A percentile compares a stretch with the other conserved stretches of the same genome.
phyloP scores from a whole-genome alignment of 2,888 invertebrate genomes.

The Gasteruption jaculator region DNA sequence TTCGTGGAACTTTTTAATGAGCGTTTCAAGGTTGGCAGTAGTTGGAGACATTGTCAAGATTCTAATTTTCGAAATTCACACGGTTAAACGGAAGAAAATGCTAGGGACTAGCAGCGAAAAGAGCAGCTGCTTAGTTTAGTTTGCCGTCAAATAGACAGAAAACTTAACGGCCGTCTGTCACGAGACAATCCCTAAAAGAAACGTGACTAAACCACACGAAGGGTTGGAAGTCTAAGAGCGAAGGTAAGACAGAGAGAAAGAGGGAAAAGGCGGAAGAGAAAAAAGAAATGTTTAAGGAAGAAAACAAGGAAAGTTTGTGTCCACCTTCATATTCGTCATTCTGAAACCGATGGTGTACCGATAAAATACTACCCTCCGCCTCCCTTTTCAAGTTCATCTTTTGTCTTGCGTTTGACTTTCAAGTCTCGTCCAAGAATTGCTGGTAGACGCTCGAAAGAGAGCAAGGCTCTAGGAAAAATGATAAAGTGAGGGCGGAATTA shows the following conservation, averaged over 20 bases:
- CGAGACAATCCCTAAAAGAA: conserved; percentile 37
- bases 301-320: conserved; percentile 23
- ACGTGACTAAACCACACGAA: conserved; percentile 27
- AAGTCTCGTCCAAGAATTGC: conserved; percentile 19
- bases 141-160: conserved; percentile 23
- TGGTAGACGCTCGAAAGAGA: too few relatives aligned
- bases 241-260: too few relatives aligned
- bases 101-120: conserved; percentile 26
- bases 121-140: conserved; percentile 31
- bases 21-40: too few relatives aligned
- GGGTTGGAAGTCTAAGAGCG: conserved; percentile 16
- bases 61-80: conserved; percentile 30
- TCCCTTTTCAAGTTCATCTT: conserved; percentile 11
- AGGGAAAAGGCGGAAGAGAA: conserved; percentile 22
- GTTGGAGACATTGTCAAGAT: too few relatives aligned
- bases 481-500: too few relatives aligned
- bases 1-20: too few relatives aligned
- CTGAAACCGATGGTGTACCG: conserved; percentile 22
- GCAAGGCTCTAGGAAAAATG: too few relatives aligned
- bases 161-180: conserved; percentile 40
- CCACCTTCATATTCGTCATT: conserved; percentile 26
- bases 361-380: conserved; percentile 21
- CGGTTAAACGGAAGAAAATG: conserved; percentile 18
- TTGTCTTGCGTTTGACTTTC: conserved; percentile 16
- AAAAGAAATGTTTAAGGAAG: conserved; percentile 26